phyloP scores from a whole-genome alignment of 2,113 vertebrate genomes.

The Parotia lawesii region DNA sequence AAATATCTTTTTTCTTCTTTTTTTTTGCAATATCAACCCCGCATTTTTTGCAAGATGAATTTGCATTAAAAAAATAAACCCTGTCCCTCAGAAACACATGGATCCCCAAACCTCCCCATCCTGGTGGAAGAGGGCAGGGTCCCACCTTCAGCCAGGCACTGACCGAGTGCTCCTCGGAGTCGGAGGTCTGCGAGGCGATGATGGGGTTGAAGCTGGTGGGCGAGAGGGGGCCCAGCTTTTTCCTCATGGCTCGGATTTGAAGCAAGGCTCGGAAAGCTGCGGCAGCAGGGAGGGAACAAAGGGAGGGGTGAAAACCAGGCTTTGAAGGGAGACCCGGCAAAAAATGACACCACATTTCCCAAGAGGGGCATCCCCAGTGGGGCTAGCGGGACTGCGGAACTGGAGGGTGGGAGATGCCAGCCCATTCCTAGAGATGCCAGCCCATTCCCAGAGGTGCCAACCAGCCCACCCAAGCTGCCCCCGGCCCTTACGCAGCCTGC shows the following conservation, averaged over 20 bases:
- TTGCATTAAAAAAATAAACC: neutral
- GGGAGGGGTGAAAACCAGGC: neutral
- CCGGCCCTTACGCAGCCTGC: slow-evolving; percentile 81
- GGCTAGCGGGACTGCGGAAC: neutral
- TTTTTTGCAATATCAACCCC: neutral
- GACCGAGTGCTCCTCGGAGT: slow-evolving; percentile 94
- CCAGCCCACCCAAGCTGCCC: neutral
- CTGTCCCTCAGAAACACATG: rapidly evolving
- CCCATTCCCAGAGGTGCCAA: too few relatives aligned
- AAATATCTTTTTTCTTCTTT: neutral
- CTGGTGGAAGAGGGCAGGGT: neutral
- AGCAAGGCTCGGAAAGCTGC: slow-evolving; percentile 94
- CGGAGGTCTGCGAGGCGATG: slow-evolving; percentile 90
- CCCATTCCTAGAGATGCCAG: neutral
- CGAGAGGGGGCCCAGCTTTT: slow-evolving; percentile 88
- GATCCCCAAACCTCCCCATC: neutral
- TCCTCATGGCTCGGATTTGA: slow-evolving; percentile 97
- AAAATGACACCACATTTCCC: neutral
- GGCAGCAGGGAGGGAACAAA: neutral
- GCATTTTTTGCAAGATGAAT: neutral
- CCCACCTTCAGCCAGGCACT: neutral
- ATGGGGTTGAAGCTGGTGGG: slow-evolving; percentile 89
- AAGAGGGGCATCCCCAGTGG: neutral
- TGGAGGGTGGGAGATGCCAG: rapidly evolving
- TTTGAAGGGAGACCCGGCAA: neutral